Conservation (phyloP, 2,113 vertebrate genomes). For the Procavia capensis region DNA sequence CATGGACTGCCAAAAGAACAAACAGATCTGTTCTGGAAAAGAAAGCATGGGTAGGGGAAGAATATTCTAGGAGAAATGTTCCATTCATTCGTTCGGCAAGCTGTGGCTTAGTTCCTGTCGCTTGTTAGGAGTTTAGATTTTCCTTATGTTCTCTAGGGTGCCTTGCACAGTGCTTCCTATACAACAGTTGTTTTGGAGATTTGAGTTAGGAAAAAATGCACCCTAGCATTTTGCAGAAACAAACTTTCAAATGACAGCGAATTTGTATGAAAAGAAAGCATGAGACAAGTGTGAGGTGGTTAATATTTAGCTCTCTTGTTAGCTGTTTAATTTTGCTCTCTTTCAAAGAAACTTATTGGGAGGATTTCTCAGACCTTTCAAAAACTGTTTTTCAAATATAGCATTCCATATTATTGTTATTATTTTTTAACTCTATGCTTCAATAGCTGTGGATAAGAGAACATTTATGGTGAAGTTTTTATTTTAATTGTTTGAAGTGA, state of each 20-base stretch:
- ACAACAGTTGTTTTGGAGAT: slow-evolving; percentile 10
- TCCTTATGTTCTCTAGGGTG: not conserved
- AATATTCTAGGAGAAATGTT: not conserved
- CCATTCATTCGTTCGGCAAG: not conserved
- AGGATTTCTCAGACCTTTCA: slow-evolving; percentile 50
- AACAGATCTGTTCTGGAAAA: too few relatives aligned
- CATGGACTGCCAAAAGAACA: too few relatives aligned
- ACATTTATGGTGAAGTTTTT: slow-evolving; percentile 3
- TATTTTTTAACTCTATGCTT: slow-evolving; percentile 12
- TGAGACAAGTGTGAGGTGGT: not conserved
- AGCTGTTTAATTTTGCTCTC: slow-evolving; percentile 26
- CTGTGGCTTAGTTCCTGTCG: not conserved
- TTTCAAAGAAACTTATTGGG: slow-evolving; percentile 3
- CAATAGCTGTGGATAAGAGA: not conserved
- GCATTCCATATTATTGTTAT: not conserved
- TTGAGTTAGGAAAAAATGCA: slow-evolving; percentile 53
- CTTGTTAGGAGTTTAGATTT: slow-evolving; percentile 7
- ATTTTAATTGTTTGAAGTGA: not conserved
- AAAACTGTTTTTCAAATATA: not conserved
- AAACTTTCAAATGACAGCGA: slow-evolving; percentile 13
- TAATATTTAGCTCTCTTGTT: not conserved
- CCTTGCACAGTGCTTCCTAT: not conserved
- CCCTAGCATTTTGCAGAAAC: slow-evolving; percentile 35
- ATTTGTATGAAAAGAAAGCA: slow-evolving; percentile 29
- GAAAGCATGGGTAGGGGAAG: not conserved